Conservation (phyloP, 2,888 invertebrate species). For the Drosophila anomalata region DNA sequence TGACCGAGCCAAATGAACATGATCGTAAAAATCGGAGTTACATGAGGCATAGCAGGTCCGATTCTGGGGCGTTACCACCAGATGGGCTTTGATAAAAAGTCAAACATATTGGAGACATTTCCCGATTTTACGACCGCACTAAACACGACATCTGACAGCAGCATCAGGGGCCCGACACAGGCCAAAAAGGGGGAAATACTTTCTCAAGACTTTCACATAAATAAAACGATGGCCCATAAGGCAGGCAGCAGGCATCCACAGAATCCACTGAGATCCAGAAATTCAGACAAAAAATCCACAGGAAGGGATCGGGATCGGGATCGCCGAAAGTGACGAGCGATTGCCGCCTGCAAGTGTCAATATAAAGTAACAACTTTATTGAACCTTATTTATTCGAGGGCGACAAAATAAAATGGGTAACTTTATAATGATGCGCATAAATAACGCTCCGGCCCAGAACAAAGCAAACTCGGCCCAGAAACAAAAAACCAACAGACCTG, state of each 20-base stretch:
- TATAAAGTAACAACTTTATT: slow-evolving; percentile 84
- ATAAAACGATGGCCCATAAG: slow-evolving; percentile 43
- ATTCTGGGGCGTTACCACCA: slow-evolving; percentile 27
- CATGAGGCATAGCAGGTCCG: slow-evolving; percentile 24
- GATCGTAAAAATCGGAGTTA: slow-evolving; percentile 63
- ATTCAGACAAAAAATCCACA: slow-evolving; percentile 12
- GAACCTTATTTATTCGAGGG: slow-evolving; percentile 83
- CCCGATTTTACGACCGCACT: slow-evolving; percentile 57
- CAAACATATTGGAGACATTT: slow-evolving; percentile 63
- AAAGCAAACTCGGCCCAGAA: slow-evolving; percentile 30
- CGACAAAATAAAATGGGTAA: slow-evolving; percentile 82
- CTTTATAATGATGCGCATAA: slow-evolving; percentile 83
- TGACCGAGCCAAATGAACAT: slow-evolving; percentile 57
- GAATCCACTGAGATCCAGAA: not conserved
- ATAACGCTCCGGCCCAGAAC: slow-evolving; percentile 62
- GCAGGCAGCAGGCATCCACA: slow-evolving; percentile 25
- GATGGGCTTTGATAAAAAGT: slow-evolving; percentile 45
- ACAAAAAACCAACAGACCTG: slow-evolving; percentile 22
- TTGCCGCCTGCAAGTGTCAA: slow-evolving; percentile 82
- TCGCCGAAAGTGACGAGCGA: slow-evolving; percentile 73
- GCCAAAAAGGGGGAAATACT: slow-evolving; percentile 59
- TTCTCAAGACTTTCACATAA: slow-evolving; percentile 72
- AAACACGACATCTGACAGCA: slow-evolving; percentile 53
- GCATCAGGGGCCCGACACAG: slow-evolving; percentile 7
- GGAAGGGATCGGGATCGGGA: slow-evolving; percentile 14